Conservation (phyloP, 2,888 invertebrate species). For the Octonoba sinensis region DNA sequence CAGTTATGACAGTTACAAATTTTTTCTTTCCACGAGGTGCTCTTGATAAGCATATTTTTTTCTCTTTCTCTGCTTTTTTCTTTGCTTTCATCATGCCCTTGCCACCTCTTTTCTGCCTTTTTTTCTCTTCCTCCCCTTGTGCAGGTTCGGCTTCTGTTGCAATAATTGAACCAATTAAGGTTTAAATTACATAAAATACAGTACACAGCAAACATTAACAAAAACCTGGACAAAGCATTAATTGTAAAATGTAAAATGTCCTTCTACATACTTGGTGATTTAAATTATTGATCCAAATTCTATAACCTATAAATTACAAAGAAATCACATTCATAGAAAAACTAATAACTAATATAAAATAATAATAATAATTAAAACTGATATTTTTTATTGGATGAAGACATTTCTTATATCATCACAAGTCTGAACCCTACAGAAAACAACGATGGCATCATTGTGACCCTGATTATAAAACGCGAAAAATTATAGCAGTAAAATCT, state of each 20-base stretch:
- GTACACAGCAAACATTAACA: background rate
- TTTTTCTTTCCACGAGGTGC: slow-evolving; percentile 98
- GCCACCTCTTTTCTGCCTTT: slow-evolving; percentile 95
- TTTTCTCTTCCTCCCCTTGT: slow-evolving; percentile 85
- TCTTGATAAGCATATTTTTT: slow-evolving; percentile 85
- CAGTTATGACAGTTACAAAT: slow-evolving; percentile 96
- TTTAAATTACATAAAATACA: background rate
- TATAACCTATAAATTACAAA: no score
- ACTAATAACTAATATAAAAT: no score
- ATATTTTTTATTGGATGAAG: no score
- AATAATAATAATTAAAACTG: no score
- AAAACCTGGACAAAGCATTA: background rate
- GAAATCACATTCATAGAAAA: no score
- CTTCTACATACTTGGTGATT: background rate
- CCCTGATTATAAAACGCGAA: no score
- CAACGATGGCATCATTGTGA: no score
- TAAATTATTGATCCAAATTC: background rate
- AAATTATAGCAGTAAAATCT: no score
- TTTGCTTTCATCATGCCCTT: slow-evolving; percentile 95
- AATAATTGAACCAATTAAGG: background rate
- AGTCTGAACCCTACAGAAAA: no score
- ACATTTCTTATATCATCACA: no score
- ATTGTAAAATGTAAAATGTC: background rate
- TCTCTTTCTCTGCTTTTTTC: slow-evolving; percentile 82
- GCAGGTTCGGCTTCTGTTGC: slow-evolving; percentile 42